Evolutionary conservation across 2,113 vertebrate species (phyloP).

Genomic region (Oreochromis tanganicae): DNA sequence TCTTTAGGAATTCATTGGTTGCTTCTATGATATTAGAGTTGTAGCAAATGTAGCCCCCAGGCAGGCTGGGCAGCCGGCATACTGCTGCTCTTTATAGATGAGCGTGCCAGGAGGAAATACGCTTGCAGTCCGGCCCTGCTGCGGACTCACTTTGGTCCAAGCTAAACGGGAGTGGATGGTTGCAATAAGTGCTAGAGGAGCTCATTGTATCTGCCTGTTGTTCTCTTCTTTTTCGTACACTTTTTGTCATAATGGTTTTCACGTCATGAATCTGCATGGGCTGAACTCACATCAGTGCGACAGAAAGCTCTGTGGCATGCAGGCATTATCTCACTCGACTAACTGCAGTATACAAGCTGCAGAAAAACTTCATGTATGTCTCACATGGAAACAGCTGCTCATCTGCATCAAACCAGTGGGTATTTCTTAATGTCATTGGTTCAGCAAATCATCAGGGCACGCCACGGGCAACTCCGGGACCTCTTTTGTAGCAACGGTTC

Average conservation of each 20-base stretch:
- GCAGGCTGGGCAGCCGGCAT: conserved; percentile 25
- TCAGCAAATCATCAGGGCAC: conserved; percentile 13
- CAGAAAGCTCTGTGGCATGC: conserved; percentile 9
- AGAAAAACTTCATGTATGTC: neutral
- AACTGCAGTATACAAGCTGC: neutral
- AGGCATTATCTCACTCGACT: neutral
- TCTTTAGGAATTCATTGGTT: conserved; percentile 65
- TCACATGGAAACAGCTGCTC: conserved; percentile 24
- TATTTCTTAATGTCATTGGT: conserved; percentile 20
- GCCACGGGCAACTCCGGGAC: neutral
- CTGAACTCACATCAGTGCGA: conserved; percentile 22
- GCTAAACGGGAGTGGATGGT: conserved; percentile 11
- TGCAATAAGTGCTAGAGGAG: neutral
- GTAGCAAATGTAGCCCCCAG: conserved; percentile 53
- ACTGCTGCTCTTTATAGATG: conserved; percentile 45
- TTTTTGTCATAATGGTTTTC: conserved; percentile 36
- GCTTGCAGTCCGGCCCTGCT: conserved; percentile 14
- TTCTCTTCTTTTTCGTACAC: neutral
- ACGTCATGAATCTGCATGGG: conserved; percentile 26
- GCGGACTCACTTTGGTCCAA: conserved; percentile 9
- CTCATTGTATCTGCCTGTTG: neutral
- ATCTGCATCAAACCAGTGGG: conserved; percentile 11
- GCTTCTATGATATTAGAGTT: conserved; percentile 68
- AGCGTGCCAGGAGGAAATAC: conserved; percentile 31
- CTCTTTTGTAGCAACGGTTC: neutral